Evolutionary conservation across 1,140 invertebrate species (phyloP).

Genomic region (Apolygus lucorum): DNA sequence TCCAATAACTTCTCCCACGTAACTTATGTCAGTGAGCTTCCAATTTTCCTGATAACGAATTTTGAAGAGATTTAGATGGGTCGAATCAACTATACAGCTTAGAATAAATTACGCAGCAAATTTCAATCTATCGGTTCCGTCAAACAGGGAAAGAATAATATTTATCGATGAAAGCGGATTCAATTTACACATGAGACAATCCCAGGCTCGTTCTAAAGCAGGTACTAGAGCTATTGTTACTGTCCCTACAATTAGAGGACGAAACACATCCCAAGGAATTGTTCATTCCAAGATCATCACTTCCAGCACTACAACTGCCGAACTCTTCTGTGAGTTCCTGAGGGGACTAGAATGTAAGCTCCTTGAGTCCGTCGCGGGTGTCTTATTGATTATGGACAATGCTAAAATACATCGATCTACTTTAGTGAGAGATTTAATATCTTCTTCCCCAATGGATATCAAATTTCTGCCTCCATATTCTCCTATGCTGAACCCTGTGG

Average conservation of each 20-base stretch:
- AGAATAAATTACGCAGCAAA: background rate
- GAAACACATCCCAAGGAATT: background rate
- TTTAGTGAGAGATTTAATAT: conserved; percentile 13
- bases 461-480: conserved; percentile 5
- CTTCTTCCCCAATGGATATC: background rate
- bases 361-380: background rate
- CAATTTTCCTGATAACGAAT: no score
- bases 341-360: background rate
- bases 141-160: background rate
- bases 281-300: background rate
- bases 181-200: background rate
- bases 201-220: background rate
- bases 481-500: background rate
- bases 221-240: background rate
- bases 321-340: background rate
- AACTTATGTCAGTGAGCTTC: no score
- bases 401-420: background rate
- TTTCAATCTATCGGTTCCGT: background rate
- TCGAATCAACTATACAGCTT: background rate
- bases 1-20: no score
- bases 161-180: background rate
- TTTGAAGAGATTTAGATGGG: no score
- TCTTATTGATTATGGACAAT: conserved; percentile 1
- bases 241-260: no score
- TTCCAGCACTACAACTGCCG: background rate